A percentile compares a stretch with the other conserved stretches of the same genome.
These are phyloP conservation scores for Parnassius glacialis DNA, from an alignment of 2,888 invertebrate species.

Conservation along the genomic window DNA sequence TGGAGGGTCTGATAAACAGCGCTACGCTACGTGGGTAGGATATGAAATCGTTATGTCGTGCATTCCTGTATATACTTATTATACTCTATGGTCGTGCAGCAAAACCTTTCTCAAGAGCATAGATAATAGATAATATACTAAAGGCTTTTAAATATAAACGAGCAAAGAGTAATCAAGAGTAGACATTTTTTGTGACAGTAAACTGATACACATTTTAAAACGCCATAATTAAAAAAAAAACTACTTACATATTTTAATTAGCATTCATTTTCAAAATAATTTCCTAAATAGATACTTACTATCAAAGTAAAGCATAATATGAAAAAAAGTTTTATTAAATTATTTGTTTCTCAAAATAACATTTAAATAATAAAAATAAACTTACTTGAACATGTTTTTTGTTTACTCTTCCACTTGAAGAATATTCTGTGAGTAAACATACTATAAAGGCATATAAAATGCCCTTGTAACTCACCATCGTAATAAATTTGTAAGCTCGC, in stretches of 20 bases:
- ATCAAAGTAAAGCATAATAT: not conserved
- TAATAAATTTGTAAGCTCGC: not conserved
- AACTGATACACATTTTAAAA: too few species aligned
- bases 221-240: not conserved
- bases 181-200: too few species aligned
- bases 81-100: too few species aligned
- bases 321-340: not conserved
- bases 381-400: constrained; percentile 5
- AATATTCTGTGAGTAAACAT: constrained; percentile 11
- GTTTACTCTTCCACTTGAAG: constrained; percentile 8
- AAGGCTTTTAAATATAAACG: too few species aligned
- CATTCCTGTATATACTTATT: too few species aligned
- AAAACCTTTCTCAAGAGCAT: too few species aligned
- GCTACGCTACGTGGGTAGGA: too few species aligned
- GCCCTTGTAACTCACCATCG: constrained; percentile 17
- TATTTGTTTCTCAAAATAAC: not conserved
- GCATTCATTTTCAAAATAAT: not conserved
- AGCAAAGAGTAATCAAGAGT: too few species aligned
- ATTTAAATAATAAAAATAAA: not conserved
- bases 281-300: not conserved
- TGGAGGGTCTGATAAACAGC: too few species aligned
- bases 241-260: not conserved
- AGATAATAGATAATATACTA: too few species aligned
- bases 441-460: constrained; percentile 2
- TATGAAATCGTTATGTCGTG: too few species aligned